Evolutionary conservation across 2,113 vertebrate genomes (phyloP).

Genomic region (Tenebrosternarchus preto): DNA sequence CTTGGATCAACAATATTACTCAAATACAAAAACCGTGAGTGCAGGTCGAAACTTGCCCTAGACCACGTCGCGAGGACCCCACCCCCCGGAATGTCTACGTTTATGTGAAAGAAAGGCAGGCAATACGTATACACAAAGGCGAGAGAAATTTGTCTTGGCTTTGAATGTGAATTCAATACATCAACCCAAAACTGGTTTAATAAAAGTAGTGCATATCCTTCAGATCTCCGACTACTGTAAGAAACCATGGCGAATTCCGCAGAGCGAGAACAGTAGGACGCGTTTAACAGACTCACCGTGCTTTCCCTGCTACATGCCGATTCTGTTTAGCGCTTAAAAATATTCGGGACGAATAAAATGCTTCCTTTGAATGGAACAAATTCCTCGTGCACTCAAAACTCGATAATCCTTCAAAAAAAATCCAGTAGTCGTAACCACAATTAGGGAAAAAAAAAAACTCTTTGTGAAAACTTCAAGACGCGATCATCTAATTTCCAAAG

Average conservation of each 20-base stretch:
- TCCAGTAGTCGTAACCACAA: not conserved
- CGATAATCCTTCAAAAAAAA: slow-evolving; percentile 1
- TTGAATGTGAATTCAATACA: not conserved
- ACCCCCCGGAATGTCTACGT: slow-evolving; percentile 27
- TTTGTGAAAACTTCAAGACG: not conserved
- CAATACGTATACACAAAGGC: not conserved
- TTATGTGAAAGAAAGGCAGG: slow-evolving; percentile 14
- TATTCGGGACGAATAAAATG: not conserved
- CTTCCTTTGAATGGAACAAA: not conserved
- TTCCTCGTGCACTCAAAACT: not conserved
- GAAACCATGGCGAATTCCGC: not conserved
- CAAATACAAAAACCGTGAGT: not conserved
- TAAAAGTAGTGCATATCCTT: no score
- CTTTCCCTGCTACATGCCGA: not conserved
- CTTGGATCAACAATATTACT: not conserved
- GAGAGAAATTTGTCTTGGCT: not conserved
- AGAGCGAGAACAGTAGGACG: not conserved
- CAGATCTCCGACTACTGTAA: no score
- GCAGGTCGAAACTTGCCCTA: slow-evolving; percentile 36
- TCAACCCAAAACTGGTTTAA: no score
- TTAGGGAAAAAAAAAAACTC: not conserved
- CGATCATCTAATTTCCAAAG: not conserved
- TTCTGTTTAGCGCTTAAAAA: not conserved
- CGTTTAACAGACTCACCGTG: not conserved
- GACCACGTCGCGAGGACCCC: slow-evolving; percentile 7